Percentiles rank a stretch among this genome's conserved stretches.
phyloP scores from a whole-genome alignment of 2,113 vertebrate species.

The Pontoporia blainvillei region DNA sequence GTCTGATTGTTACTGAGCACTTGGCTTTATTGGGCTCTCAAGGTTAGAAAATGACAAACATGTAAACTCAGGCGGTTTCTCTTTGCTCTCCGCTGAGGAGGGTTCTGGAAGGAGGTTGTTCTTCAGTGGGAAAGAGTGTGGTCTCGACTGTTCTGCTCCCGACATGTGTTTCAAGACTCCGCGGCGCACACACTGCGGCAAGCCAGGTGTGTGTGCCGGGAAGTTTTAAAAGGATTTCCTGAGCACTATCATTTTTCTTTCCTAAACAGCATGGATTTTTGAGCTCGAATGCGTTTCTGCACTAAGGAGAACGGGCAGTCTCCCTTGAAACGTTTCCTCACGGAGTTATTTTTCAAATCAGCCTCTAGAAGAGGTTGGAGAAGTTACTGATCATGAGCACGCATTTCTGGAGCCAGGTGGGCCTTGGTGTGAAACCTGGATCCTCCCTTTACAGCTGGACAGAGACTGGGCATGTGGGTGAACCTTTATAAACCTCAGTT shows the following conservation, averaged over 20 bases:
- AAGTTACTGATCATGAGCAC: not conserved
- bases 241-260: constrained; percentile 45
- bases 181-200: accelerated
- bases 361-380: not conserved
- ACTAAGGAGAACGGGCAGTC: not conserved
- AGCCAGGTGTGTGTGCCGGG: not conserved
- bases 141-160: not conserved
- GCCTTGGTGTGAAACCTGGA: not conserved
- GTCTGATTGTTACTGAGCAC: constrained; percentile 35
- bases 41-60: constrained; percentile 4
- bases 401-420: not conserved
- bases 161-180: accelerated
- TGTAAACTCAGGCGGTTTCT: not conserved
- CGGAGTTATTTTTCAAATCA: constrained; percentile 23
- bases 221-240: constrained; percentile 44
- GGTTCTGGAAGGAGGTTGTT: not conserved
- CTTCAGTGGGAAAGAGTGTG: accelerated
- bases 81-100: not conserved
- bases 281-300: not conserved
- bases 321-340: not conserved
- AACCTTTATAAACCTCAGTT: not conserved
- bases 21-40: constrained; percentile 45
- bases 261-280: constrained; percentile 34
- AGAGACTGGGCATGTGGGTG: accelerated
- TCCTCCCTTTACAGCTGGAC: not conserved